Base-by-base conservation (phyloP, 1,140 invertebrate genomes). In the Pseudomyrmex pallidus region DNA sequence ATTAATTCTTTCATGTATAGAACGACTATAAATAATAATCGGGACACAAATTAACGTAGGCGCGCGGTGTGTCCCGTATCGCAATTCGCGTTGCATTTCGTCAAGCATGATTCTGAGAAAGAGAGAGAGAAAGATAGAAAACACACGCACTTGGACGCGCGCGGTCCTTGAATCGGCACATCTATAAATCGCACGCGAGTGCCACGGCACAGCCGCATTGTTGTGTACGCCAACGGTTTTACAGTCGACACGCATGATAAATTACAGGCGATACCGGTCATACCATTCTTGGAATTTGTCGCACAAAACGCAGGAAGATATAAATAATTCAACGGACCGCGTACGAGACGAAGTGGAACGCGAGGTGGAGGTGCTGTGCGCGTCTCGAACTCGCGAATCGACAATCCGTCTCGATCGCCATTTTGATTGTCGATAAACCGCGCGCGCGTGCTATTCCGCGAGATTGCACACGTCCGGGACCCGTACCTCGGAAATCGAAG, bases 231-330 rank as follows among this genome's bases (percentile, higher is more conserved):
- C 54, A 54, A 46, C 57, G 74, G 48, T 80, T 80, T 80, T 72
- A 72, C 66, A 59, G 76, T 80, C 54, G 76, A 72, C 76, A 59
- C 66, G 66, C 76, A 80, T 80, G 76, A 80, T 80, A 80, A 80
- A 80, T 80, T 70, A 72, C 3, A 44, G 54, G 10, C 35, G 76
- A 59, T 57, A 35, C 35, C 20, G 76, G 76, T 50, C 76, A 61
- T 72, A 59, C 66, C 54, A 57, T 70, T 70, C 66, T 80, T 35
- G 76, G 76, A 80, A 80, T 80, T 80, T 80, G 76, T 80, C 76
- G 76, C 76, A 68, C 64, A 59, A 70, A 78, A 78, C 76, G 64
- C 76, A 57, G 35, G 54, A 50, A 48, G 44, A 54, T 10, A 80
- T 80, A 80, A 80, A 80, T 80, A 80, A 80, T 80, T 80, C 76